Evolutionary conservation across 1,140 invertebrate species (phyloP).

Genomic region (Microplitis demolitor): DNA sequence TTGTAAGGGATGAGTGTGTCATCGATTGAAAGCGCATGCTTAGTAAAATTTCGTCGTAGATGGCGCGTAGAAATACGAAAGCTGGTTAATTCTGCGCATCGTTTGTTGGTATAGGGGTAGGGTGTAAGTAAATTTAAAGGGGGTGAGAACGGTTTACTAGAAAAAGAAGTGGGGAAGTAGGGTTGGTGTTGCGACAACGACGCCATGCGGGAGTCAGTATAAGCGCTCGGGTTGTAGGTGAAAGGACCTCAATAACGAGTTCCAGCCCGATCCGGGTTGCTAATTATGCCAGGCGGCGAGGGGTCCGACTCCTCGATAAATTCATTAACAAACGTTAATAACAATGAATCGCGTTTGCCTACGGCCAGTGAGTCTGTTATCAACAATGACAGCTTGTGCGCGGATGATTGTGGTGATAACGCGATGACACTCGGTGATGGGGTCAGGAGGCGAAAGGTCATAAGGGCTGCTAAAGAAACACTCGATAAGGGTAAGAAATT

Average conservation of each 20-base stretch:
- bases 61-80: no score
- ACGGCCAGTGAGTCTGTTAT: slow-evolving; percentile 35
- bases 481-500: slow-evolving; percentile 65
- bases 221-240: slow-evolving; percentile 51
- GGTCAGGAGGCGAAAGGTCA: slow-evolving; percentile 64
- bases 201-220: slow-evolving; percentile 45
- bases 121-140: background rate
- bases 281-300: slow-evolving; percentile 59
- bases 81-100: no score
- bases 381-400: slow-evolving; percentile 31
- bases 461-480: slow-evolving; percentile 68
- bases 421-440: slow-evolving; percentile 43
- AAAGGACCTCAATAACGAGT: slow-evolving; percentile 44
- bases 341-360: slow-evolving; percentile 6
- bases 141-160: background rate
- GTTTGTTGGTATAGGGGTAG: background rate
- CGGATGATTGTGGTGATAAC: slow-evolving; percentile 27
- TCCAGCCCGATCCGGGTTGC: slow-evolving; percentile 42
- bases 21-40: no score
- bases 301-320: slow-evolving; percentile 52
- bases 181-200: slow-evolving; percentile 34
- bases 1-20: no score
- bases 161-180: slow-evolving; percentile 18
- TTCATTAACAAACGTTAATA: slow-evolving; percentile 18
- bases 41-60: no score